A percentile compares a stretch with the other conserved stretches of the same genome.
Evolutionary conservation across 2,113 vertebrate genomes (phyloP).

Genomic region (Paracyprichromis sp.): DNA sequence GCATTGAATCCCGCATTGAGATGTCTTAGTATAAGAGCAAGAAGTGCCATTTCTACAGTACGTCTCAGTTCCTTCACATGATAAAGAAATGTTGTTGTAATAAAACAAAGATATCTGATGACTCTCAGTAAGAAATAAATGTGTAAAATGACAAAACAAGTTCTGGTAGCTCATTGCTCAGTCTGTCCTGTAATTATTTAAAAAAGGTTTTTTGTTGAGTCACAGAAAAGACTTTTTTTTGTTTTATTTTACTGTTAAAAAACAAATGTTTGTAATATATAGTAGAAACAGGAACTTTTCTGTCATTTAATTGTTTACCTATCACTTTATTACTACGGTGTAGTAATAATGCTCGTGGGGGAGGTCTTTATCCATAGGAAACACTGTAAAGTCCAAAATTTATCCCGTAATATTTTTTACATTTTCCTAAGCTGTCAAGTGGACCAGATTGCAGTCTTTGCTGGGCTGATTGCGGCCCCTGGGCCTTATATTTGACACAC

Average conservation of each 20-base stretch:
- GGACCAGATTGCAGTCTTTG: neutral
- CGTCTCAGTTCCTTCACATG: neutral
- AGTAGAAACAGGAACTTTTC: neutral
- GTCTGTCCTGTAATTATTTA: neutral
- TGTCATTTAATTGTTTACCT: neutral
- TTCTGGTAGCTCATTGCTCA: neutral
- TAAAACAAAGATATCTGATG: neutral
- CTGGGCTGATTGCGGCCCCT: neutral
- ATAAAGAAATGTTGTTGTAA: neutral
- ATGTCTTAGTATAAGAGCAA: neutral
- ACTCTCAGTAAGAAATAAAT: neutral
- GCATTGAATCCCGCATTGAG: fast-evolving
- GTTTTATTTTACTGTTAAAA: neutral
- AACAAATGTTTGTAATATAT: neutral
- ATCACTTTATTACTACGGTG: neutral
- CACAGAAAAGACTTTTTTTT: neutral
- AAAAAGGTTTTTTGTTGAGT: neutral
- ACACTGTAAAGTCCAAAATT: neutral
- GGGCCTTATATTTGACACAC: neutral
- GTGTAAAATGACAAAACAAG: neutral
- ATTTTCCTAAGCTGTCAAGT: neutral
- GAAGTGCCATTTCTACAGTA: neutral
- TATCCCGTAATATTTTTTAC: neutral
- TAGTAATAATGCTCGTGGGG: neutral
- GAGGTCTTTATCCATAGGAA: neutral